These are phyloP conservation scores for Laspeyria flexula DNA, from an alignment of 2,888 invertebrate genomes.

Conservation along the genomic window DNA sequence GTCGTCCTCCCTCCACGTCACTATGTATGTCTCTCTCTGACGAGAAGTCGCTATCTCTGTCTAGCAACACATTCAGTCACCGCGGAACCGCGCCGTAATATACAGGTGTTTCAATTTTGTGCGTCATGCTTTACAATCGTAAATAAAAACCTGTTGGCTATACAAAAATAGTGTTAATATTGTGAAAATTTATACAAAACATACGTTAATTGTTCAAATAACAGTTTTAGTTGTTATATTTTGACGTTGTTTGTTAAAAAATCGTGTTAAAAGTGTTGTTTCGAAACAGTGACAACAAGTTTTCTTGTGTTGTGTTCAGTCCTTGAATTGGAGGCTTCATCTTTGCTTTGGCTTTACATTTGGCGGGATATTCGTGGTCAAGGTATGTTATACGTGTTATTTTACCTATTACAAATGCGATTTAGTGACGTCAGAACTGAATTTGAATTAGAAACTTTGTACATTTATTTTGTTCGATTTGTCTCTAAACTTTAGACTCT, in stretches of 20 bases:
- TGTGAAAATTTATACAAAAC: conserved; percentile 21
- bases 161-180: conserved; percentile 42
- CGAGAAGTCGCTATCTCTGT: conserved; percentile 73
- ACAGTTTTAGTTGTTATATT: conserved; percentile 18
- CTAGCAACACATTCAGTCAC: conserved; percentile 73
- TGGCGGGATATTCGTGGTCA: conserved; percentile 63
- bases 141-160: conserved; percentile 70
- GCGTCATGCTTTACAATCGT: conserved; percentile 57
- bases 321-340: conserved; percentile 81
- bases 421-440: neutral
- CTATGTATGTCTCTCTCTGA: conserved; percentile 68
- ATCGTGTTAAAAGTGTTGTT: conserved; percentile 61
- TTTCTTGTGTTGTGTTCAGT: conserved; percentile 74
- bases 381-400: conserved; percentile 55
- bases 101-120: conserved; percentile 67
- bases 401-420: neutral
- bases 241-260: conserved; percentile 31
- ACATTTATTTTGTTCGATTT: neutral
- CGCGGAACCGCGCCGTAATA: conserved; percentile 70
- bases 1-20: conserved; percentile 78
- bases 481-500: too few relatives aligned
- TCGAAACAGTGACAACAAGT: conserved; percentile 79
- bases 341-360: conserved; percentile 56
- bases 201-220: conserved; percentile 14
- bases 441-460: conserved; percentile 4